These are phyloP conservation scores for Ascaphus truei DNA, from an alignment of 2,113 vertebrate genomes.

Conservation along the genomic window DNA sequence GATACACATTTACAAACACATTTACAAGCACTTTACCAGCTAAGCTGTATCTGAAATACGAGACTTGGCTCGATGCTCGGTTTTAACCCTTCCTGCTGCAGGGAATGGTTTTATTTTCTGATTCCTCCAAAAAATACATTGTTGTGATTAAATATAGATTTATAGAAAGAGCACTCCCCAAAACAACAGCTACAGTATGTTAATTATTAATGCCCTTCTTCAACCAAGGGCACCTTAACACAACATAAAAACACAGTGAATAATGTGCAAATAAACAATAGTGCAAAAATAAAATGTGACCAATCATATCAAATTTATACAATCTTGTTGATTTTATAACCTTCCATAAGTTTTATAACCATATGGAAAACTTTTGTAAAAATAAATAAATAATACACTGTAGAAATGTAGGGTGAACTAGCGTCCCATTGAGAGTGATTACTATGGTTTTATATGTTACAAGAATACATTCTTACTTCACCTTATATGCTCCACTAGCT, in stretches of 20 bases:
- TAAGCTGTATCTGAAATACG: background rate
- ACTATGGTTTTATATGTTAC: background rate
- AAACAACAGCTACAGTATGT: too few species aligned
- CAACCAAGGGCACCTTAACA: too few species aligned
- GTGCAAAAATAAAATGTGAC: background rate
- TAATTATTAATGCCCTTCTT: too few species aligned
- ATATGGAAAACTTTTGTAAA: too few species aligned
- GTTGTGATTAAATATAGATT: background rate
- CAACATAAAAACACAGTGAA: too few species aligned
- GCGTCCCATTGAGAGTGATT: background rate
- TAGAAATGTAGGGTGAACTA: background rate
- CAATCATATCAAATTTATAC: too few species aligned
- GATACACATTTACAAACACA: background rate
- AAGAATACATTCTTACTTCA: background rate
- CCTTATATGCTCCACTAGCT: background rate
- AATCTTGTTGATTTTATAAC: background rate
- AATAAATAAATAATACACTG: background rate
- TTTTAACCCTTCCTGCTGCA: background rate
- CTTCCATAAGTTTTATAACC: too few species aligned
- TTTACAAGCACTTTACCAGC: background rate
- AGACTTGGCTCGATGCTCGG: background rate
- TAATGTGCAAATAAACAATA: background rate
- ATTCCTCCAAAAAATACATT: background rate
- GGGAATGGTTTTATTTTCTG: background rate
- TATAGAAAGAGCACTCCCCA: too few species aligned